Conservation (phyloP, 2,888 invertebrate genomes). For the Sycophila texana region DNA sequence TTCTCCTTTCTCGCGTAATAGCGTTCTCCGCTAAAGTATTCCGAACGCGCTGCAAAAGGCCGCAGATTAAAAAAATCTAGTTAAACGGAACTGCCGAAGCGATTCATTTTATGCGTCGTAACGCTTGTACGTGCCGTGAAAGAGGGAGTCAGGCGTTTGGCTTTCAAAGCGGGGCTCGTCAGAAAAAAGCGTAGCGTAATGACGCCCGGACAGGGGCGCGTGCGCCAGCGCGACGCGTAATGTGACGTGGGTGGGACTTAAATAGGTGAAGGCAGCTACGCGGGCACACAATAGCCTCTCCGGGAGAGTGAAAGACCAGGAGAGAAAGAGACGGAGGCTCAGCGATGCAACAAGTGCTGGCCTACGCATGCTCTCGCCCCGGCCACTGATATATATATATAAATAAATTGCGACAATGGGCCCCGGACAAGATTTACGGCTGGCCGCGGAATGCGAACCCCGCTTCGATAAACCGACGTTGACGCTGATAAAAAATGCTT, state of each 20-base stretch:
- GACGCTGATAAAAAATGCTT: background rate
- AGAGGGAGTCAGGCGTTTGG: too few relatives aligned
- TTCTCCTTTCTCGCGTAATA: too few relatives aligned
- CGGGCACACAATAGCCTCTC: conserved; percentile 62
- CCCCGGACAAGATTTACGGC: background rate
- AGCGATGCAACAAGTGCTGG: conserved; percentile 69
- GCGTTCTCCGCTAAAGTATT: too few relatives aligned
- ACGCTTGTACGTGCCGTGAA: too few relatives aligned
- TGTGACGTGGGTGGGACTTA: conserved; percentile 69
- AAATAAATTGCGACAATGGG: conserved; percentile 60
- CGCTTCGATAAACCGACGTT: too few relatives aligned
- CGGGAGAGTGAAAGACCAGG: conserved; percentile 4
- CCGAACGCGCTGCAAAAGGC: too few relatives aligned
- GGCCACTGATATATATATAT: conserved; percentile 54
- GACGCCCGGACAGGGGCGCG: background rate
- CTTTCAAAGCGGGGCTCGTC: too few relatives aligned
- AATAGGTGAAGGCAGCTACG: conserved; percentile 71
- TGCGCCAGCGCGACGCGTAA: conserved; percentile 41
- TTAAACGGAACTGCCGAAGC: too few relatives aligned
- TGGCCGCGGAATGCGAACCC: background rate
- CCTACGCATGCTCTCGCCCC: conserved; percentile 63
- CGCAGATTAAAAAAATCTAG: too few relatives aligned
- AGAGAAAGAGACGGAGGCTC: conserved; percentile 53
- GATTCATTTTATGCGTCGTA: too few relatives aligned
- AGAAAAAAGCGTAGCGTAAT: conserved; percentile 1